A percentile compares a stretch with the other conserved stretches of the same genome.
phyloP scores from a whole-genome alignment of 2,797 vertebrate genomes.

The Gastrophryne carolinensis region DNA sequence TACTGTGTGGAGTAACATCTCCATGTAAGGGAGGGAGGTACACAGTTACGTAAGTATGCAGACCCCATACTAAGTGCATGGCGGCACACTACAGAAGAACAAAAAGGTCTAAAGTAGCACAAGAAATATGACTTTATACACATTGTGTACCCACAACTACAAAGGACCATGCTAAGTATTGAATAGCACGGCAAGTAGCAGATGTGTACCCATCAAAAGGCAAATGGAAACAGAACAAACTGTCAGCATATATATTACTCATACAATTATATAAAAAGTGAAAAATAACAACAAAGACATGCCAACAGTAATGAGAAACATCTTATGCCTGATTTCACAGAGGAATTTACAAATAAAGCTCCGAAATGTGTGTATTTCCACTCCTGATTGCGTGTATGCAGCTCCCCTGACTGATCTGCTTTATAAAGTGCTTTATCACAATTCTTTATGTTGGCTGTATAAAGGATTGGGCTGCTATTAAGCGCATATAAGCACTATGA shows the following conservation, averaged over 20 bases:
- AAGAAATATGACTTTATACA: neutral
- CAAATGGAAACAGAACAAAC: neutral
- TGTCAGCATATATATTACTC: conserved; percentile 19
- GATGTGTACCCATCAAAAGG: conserved; percentile 18
- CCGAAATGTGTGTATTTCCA: neutral
- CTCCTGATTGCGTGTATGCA: no score
- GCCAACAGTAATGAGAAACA: conserved; percentile 7
- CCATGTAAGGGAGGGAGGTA: no score
- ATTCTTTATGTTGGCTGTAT: no score
- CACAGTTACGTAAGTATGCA: no score
- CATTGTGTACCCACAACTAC: neutral
- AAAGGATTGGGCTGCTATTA: no score
- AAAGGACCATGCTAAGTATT: neutral
- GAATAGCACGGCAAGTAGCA: conserved; percentile 13
- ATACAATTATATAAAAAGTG: neutral
- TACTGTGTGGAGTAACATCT: no score
- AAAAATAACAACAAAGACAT: neutral
- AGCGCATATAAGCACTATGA: no score
- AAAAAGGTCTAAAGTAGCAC: neutral
- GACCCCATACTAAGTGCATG: no score
- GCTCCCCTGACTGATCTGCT: no score
- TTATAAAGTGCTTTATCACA: no score
- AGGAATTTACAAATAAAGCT: neutral
- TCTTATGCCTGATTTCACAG: neutral
- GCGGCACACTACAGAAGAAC: conserved; percentile 1